Evolutionary conservation across 1,140 invertebrate species (phyloP), one percentile per base, ranked within the genome.

Genomic region (Metaphire vulgaris): DNA sequence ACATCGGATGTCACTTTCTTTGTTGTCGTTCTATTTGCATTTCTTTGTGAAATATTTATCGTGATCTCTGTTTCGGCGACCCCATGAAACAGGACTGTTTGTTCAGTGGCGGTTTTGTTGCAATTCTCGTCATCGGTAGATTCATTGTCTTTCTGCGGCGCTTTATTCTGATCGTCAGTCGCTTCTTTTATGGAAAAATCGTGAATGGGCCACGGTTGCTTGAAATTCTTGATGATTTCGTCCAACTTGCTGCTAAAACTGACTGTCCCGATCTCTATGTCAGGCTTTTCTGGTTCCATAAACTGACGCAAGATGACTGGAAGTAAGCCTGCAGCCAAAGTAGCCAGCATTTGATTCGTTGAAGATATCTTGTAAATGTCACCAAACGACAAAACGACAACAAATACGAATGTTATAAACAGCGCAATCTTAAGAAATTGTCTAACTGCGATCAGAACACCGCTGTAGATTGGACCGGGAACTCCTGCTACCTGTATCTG

Each of bases 211-310:
- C 84, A 85, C 72, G 80, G 81, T 79, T 85, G 84, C 75, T 81
- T 82, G 76, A 81, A 85, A 68, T 82, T 82, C 29, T 77, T 79
- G 64, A 85, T 82, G 71, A 85, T 83, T 77, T 85, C 84, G 71
- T 85, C 84, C 70, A 85, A 80, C 66, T 85, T 83, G 12, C 83
- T 84, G 75, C 84, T 84, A 74, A 85, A 85, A 74, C 83, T 84
- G n/a, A n/a, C n/a, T n/a, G n/a, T n/a, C n/a, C n/a, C n/a, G n/a
- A n/a, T n/a, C n/a, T n/a, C n/a, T n/a, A 74, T 79, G 29, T 76
- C 75, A 14, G 75, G 74, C 72, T 69, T 74, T 12, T 29, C 68
- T 31, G 75, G 75, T 56, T 69, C 32, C 72, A 79, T 77, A 32
- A 79, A 76, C 1, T 64, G 76, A 33, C 69, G 82, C 56, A 85